phyloP scores from a whole-genome alignment of 2,888 invertebrate genomes.

The Nephrotoma flavescens region DNA sequence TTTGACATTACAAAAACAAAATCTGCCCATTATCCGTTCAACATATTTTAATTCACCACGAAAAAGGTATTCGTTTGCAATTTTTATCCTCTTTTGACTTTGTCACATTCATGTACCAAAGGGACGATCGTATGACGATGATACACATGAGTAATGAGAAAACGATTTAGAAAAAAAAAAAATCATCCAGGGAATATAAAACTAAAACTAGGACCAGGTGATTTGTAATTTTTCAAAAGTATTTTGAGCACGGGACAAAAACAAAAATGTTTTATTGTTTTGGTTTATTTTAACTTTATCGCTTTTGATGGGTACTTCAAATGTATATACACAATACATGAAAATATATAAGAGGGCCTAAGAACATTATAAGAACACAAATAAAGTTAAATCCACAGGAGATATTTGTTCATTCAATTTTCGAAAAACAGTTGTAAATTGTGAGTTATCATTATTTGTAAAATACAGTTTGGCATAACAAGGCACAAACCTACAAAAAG shows the following conservation, averaged over 20 bases:
- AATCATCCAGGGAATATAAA: not conserved
- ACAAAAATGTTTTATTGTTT: not conserved
- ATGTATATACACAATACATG: not conserved
- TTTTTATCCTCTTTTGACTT: not conserved
- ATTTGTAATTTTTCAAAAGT: not conserved
- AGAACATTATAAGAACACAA: not conserved
- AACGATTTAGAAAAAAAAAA: not conserved
- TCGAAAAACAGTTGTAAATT: not conserved
- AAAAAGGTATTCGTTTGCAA: not conserved
- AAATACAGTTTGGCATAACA: not conserved
- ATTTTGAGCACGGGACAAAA: not conserved
- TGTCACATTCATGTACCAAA: not conserved
- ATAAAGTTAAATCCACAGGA: not conserved
- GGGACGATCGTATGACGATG: not conserved
- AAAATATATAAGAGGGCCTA: not conserved
- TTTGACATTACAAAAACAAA: not conserved
- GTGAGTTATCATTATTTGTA: not conserved
- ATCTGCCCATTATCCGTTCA: not conserved
- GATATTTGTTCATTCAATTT: not conserved
- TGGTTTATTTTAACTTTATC: not conserved
- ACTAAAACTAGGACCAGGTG: not conserved
- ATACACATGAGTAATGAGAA: not conserved
- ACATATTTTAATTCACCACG: not conserved
- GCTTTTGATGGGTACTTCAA: not conserved
- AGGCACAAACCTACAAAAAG: not conserved